These are phyloP conservation scores for Herminia tarsipennalis DNA, from an alignment of 2,888 invertebrate genomes.

Conservation along the genomic window DNA sequence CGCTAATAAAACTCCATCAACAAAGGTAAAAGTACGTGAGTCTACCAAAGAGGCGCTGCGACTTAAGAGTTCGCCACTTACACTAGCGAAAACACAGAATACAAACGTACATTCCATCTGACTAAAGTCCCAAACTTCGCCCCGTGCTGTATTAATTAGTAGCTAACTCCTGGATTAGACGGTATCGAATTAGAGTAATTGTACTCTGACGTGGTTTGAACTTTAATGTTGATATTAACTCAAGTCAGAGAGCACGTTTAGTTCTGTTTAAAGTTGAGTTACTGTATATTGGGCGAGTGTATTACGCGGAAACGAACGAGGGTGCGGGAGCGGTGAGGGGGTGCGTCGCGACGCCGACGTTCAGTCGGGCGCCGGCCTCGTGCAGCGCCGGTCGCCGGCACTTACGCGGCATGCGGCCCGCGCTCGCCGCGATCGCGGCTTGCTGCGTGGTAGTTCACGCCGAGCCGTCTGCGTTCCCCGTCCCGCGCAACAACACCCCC, in stretches of 20 bases:
- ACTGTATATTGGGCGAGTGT: slow-evolving; percentile 32
- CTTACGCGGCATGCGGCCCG: slow-evolving; percentile 81
- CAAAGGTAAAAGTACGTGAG: slow-evolving; percentile 46
- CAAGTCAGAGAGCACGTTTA: slow-evolving; percentile 18
- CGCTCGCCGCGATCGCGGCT: slow-evolving; percentile 75
- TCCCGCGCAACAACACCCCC: slow-evolving; percentile 70
- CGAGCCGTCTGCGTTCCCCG: slow-evolving; percentile 71
- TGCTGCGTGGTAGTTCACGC: slow-evolving; percentile 78
- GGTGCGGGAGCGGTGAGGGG: slow-evolving; percentile 44
- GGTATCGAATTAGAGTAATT: slow-evolving; percentile 10
- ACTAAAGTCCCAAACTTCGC: background rate
- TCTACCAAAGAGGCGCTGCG: slow-evolving; percentile 27
- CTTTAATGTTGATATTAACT: slow-evolving; percentile 28
- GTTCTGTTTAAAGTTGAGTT: slow-evolving; percentile 37
- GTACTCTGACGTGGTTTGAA: slow-evolving; percentile 18
- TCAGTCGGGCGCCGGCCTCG: slow-evolving; percentile 83
- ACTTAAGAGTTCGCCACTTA: slow-evolving; percentile 27
- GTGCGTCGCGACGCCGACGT: slow-evolving; percentile 61
- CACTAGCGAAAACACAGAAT: slow-evolving; percentile 21
- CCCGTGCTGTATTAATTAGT: slow-evolving; percentile 19
- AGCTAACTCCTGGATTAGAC: slow-evolving; percentile 19
- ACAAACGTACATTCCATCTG: slow-evolving; percentile 7
- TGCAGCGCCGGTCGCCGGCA: slow-evolving; percentile 79
- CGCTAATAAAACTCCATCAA: slow-evolving; percentile 74
- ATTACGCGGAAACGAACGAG: slow-evolving; percentile 34